Evolutionary conservation across 2,888 invertebrate genomes (phyloP).

Genomic region (Drosophila pullipes): DNA sequence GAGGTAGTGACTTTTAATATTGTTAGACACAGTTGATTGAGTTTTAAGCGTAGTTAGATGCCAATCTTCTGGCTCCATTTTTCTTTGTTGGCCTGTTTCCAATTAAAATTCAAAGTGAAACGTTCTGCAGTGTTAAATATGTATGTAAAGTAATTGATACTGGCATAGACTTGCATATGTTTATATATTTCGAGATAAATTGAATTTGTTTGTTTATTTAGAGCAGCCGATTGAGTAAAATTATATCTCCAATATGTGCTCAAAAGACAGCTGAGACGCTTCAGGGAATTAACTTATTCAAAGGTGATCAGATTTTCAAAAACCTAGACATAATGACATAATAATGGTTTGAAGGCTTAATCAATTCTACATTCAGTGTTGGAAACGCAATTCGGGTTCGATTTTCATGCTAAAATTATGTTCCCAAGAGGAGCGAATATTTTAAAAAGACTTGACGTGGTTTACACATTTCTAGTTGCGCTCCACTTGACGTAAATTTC

Average conservation of each 20-base stretch:
- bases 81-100: slow-evolving; percentile 33
- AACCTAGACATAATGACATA: neutral
- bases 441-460: neutral
- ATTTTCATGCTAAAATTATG: neutral
- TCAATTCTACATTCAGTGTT: neutral
- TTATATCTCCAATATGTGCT: too few relatives aligned
- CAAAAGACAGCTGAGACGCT: neutral
- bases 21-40: slow-evolving; percentile 78
- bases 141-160: slow-evolving; percentile 31
- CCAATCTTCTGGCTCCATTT: slow-evolving; percentile 51
- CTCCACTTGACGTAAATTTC: neutral
- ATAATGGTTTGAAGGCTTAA: neutral
- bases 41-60: slow-evolving; percentile 74
- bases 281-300: neutral
- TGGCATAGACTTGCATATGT: neutral
- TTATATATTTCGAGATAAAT: slow-evolving; percentile 30
- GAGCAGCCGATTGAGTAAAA: neutral
- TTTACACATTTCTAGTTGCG: neutral
- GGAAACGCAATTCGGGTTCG: accelerated
- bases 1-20: slow-evolving; percentile 58
- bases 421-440: neutral
- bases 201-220: slow-evolving; percentile 23
- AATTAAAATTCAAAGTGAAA: slow-evolving; percentile 63
- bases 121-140: slow-evolving; percentile 1
- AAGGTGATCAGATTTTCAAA: neutral